Conservation (phyloP, 1,140 invertebrate genomes). For the Drosophila triauraria region DNA sequence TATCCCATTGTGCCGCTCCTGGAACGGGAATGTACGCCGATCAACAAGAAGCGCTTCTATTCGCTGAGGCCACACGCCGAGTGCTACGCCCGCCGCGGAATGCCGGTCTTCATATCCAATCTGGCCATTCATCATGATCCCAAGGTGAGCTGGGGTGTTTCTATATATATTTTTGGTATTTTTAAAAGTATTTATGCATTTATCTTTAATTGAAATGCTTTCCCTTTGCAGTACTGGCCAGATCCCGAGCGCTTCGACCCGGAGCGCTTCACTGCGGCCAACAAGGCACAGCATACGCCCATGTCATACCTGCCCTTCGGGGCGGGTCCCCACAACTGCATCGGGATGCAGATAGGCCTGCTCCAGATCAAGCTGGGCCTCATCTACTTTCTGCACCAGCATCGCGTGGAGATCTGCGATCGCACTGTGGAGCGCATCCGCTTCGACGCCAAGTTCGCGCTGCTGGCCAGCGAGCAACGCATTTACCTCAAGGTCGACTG, state of each 20-base stretch:
- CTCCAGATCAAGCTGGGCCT: constrained; percentile 86
- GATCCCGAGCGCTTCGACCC: constrained; percentile 84
- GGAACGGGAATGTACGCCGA: constrained; percentile 78
- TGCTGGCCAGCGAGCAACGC: constrained; percentile 73
- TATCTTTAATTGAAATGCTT: neutral
- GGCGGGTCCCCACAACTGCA: constrained; percentile 88
- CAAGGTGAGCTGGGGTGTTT: constrained; percentile 47
- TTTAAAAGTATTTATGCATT: neutral
- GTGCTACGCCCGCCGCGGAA: constrained; percentile 71
- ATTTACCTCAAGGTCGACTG: constrained; percentile 81
- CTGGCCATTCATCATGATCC: constrained; percentile 80
- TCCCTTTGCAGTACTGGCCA: constrained; percentile 72
- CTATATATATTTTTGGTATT: neutral
- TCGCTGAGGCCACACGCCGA: constrained; percentile 76
- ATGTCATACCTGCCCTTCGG: constrained; percentile 88
- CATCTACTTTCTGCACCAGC: constrained; percentile 72
- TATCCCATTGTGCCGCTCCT: constrained; percentile 78
- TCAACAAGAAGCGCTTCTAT: constrained; percentile 79
- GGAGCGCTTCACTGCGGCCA: constrained; percentile 76
- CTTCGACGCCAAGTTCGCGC: constrained; percentile 72
- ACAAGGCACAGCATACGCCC: constrained; percentile 63
- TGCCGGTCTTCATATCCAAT: constrained; percentile 80
- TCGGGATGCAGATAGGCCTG: constrained; percentile 87
- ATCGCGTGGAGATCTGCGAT: constrained; percentile 79
- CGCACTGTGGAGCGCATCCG: constrained; percentile 69